Conservation (phyloP, 2,888 invertebrate genomes). For the Patella pellucida region DNA sequence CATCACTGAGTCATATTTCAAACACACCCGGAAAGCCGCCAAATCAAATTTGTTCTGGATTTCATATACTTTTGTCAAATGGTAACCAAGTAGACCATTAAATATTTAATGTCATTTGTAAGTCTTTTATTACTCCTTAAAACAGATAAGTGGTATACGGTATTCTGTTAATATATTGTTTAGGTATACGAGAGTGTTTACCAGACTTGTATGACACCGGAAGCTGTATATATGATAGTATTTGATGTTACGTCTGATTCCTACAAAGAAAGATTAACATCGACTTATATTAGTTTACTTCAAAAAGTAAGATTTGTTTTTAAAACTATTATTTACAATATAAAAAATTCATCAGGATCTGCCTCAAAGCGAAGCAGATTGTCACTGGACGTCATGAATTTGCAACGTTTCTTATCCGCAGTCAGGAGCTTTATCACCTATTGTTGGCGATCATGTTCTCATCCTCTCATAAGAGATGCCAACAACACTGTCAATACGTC, state of each 20-base stretch:
- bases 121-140: background rate
- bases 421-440: too few relatives aligned
- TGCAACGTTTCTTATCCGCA: too few relatives aligned
- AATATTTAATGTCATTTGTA: background rate
- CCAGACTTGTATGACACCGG: constrained; percentile 15
- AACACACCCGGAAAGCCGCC: too few relatives aligned
- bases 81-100: too few relatives aligned
- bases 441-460: too few relatives aligned
- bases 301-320: constrained; percentile 15
- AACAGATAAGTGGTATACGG: background rate
- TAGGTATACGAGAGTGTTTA: background rate
- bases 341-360: background rate
- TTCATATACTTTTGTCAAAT: too few relatives aligned
- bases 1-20: too few relatives aligned
- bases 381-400: too few relatives aligned
- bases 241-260: constrained; percentile 13
- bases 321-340: background rate
- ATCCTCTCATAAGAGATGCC: too few relatives aligned
- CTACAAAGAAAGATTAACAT: constrained; percentile 1
- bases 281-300: constrained; percentile 12
- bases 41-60: too few relatives aligned
- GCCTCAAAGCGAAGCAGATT: too few relatives aligned
- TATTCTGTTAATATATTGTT: background rate
- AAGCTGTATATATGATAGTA: constrained; percentile 23
- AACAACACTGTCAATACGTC: too few relatives aligned